Evolutionary conservation across 64 coral and sea anemone species (phyloP), one percentile per base, ranked within the genome.

Genomic region (Montipora efflorescens): DNA sequence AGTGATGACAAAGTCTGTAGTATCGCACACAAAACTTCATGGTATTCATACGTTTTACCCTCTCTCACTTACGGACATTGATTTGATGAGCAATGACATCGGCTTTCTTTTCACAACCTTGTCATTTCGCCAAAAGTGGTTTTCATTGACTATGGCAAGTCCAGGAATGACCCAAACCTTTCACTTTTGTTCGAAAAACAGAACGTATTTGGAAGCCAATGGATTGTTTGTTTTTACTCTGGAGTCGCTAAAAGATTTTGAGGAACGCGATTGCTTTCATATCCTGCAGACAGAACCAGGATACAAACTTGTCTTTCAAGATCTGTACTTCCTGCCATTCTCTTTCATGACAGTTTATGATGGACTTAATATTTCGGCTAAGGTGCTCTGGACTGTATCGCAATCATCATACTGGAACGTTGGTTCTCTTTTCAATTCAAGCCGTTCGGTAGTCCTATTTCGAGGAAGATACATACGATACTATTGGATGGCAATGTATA

Each of bases 231-330:
- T 79, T 25, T 81, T 81, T n/a, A 59, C 9, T 8, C 13, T 22
- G 3, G 77, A 79, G 6, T 8, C 47, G 22, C 19, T 79, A 0
- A 11, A 43, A 58, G 2, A 16, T 18, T 53, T 4, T 18, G 10
- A 11, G 7, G 18, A 59, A 8, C 22, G 21, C 28, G 58, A 20
- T 5, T 96, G 95, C 89, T 49, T 90, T 6, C 91, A 90, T 46
- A 23, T 69, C 0, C 19, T 96, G 47, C 36, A 61, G n/a, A 93
- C 95, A 49, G 64, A 90, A 14, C 69, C 48, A n/a, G 91, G 95
- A 21, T 90, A 86, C 16, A 96, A 84, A 49, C 66, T 96, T 13
- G 61, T 69, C 8, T 25, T 96, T 14, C 95, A 93, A 47, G 19
- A 72, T 3, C 61, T 96, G 5, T 59, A 92, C 43, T 69, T 79